Evolutionary conservation across 2,888 invertebrate genomes (phyloP), one percentile per base, ranked within the genome.

Genomic region (Amorpha juglandis): DNA sequence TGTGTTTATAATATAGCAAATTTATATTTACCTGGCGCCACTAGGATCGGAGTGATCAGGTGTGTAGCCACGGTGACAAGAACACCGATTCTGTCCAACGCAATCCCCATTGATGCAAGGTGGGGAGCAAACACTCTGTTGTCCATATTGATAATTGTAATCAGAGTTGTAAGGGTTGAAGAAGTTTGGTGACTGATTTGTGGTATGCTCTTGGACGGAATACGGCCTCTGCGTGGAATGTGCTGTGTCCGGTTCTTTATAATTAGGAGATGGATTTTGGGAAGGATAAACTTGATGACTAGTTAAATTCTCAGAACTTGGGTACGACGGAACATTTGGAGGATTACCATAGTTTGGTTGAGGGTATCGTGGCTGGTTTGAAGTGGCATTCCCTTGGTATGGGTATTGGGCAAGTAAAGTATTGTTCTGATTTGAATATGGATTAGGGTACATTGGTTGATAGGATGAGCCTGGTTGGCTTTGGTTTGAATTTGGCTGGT

Each of bases 41-140:
- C 81, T 75, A 6, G 80, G 74, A 65, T 93, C 88, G 0, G 77
- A 74, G n/a, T 70, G 84, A 70, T 95, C 94, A 42, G 77, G 67
- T 0, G 87, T 71, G 67, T 94, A 95, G 50, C 95, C 95, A 12
- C 86, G 69, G 66, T 94, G 92, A 71, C 95, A 95, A 8, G 89
- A 88, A 80, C 97, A 97, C 47, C 72, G 79, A 68, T 90, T 86
- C 0, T 78, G 77, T 64, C 78, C 86, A 9, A 94, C 93, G 79
- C 97, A 97, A 38, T 94, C 88, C 19, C 96, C 96, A 74, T 97
- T 96, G 64, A 95, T 81, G 73, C 97, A 97, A 9, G 95, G 95
- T 33, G 92, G 88, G 4, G 95, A 93, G 78, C 97, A 97, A 16
- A 77, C 69, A 0, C 75, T 86, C 3, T 73, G 70, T 47, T 71